A percentile compares a stretch with the other conserved stretches of the same genome.
phyloP scores from a whole-genome alignment of 2,888 invertebrate species.

The Suillia variegata region DNA sequence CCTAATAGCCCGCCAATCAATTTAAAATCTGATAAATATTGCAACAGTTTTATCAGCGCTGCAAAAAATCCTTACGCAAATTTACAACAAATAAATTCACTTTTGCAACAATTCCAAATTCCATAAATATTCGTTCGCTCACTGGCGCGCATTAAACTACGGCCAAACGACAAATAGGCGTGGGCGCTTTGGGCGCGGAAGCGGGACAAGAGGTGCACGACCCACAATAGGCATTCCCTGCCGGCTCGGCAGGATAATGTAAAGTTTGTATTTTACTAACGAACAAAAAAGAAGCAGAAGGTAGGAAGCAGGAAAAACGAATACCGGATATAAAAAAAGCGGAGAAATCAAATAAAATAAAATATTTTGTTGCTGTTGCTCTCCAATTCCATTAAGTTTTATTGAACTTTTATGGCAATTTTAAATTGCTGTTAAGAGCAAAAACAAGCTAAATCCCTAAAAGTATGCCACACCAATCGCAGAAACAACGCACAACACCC shows the following conservation, averaged over 20 bases:
- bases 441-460: constrained; percentile 1
- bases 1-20: constrained; percentile 16
- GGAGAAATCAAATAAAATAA: constrained; percentile 10
- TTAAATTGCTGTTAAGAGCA: constrained; percentile 15
- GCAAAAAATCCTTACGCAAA: no score
- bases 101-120: constrained; percentile 10
- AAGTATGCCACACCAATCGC: background rate
- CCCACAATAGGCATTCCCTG: no score
- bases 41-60: constrained; percentile 12
- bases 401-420: constrained; percentile 22
- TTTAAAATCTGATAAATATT: constrained; percentile 18
- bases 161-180: no score
- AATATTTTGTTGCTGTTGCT: constrained; percentile 1
- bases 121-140: constrained; percentile 10
- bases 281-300: background rate
- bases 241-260: background rate
- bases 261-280: background rate
- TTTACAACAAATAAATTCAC: constrained; percentile 7
- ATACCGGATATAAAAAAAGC: constrained; percentile 10
- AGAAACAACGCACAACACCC: background rate
- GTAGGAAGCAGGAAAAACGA: background rate
- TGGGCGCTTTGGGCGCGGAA: no score
- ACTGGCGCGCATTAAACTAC: no score
- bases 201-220: no score
- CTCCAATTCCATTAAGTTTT: constrained; percentile 14